Evolutionary conservation across 2,888 invertebrate genomes (phyloP).

Genomic region (Hypselothyrea guttata): DNA sequence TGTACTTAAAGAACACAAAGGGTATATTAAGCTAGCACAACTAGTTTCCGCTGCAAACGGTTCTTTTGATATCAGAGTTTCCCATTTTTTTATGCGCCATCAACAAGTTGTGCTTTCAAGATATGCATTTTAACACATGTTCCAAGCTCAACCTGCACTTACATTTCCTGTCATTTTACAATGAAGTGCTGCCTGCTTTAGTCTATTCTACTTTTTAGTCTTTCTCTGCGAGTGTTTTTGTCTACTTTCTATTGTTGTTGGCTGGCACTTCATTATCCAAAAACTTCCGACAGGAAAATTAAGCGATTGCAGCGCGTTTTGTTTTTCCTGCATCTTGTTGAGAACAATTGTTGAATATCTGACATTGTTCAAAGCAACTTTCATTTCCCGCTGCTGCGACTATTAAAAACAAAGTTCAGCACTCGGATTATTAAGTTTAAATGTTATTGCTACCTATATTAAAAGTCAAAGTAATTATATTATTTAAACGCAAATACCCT

Average conservation of each 20-base stretch:
- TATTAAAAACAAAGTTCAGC: conserved; percentile 12
- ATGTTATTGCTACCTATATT: not conserved
- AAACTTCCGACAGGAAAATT: conserved; percentile 59
- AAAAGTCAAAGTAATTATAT: too few relatives aligned
- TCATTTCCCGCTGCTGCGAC: not conserved
- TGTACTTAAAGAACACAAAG: too few relatives aligned
- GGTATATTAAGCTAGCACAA: too few relatives aligned
- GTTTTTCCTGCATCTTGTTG: conserved; percentile 12
- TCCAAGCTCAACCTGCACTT: conserved; percentile 27
- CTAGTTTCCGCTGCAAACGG: too few relatives aligned
- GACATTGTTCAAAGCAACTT: not conserved
- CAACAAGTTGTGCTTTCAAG: not conserved
- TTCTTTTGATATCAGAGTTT: too few relatives aligned
- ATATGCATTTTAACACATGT: conserved; percentile 12
- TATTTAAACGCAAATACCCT: too few relatives aligned
- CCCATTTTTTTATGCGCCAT: too few relatives aligned
- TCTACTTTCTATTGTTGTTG: conserved; percentile 18
- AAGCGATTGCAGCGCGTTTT: conserved; percentile 49
- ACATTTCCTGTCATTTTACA: conserved; percentile 26
- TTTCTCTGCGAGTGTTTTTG: conserved; percentile 20
- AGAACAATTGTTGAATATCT: conserved; percentile 11
- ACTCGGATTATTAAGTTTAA: not conserved
- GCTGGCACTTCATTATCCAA: conserved; percentile 58
- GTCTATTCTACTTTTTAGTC: not conserved
- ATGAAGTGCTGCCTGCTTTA: conserved; percentile 5